Evolutionary conservation across 2,797 vertebrate genomes (phyloP).

Genomic region (Echiichthys vipera): DNA sequence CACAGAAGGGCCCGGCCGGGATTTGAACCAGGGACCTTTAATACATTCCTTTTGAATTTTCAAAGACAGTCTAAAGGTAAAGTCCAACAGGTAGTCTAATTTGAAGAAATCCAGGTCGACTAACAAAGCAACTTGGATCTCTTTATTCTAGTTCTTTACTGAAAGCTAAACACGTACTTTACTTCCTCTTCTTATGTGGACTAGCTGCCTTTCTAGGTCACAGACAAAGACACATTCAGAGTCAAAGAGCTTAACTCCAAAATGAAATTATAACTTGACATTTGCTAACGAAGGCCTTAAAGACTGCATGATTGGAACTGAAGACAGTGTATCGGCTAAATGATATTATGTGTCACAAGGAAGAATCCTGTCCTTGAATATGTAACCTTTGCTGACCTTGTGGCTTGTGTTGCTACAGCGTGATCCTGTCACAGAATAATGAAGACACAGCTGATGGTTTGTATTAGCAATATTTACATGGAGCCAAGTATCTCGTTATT

Average conservation of each 20-base stretch:
- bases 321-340: neutral
- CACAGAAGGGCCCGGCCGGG: no score
- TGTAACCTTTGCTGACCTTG: slow-evolving; percentile 3
- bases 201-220: neutral
- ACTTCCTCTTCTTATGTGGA: neutral
- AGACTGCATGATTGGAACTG: neutral
- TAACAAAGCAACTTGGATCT: neutral
- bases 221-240: neutral
- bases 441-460: neutral
- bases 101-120: neutral
- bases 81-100: neutral
- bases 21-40: no score
- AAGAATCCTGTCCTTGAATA: neutral
- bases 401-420: neutral
- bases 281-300: neutral
- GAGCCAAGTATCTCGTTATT: neutral
- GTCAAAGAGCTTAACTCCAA: neutral
- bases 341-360: neutral
- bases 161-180: neutral
- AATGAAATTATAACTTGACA: slow-evolving; percentile 8
- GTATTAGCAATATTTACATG: neutral
- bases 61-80: neutral
- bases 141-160: neutral
- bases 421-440: slow-evolving; percentile 5
- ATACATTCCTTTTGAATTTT: neutral